Evolutionary conservation across 2,888 invertebrate species (phyloP).

Genomic region (Acanthoscelides obtectus): DNA sequence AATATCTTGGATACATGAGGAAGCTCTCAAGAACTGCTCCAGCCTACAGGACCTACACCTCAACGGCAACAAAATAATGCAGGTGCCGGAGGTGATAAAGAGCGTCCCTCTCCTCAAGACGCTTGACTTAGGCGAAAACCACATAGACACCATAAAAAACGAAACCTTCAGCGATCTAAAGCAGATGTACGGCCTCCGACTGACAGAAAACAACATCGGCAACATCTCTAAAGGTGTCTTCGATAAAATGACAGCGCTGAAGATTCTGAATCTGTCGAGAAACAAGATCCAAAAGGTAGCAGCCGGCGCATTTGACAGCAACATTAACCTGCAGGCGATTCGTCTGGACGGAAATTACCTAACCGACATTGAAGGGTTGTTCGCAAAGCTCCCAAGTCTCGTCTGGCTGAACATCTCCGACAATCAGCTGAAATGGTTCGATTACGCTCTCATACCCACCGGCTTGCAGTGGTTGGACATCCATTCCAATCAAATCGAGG

Average conservation of each 20-base stretch:
- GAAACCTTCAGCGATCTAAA: constrained; percentile 76
- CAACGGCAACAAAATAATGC: constrained; percentile 73
- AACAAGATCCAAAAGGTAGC: constrained; percentile 78
- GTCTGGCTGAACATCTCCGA: constrained; percentile 84
- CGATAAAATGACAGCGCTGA: constrained; percentile 70
- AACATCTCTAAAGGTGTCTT: constrained; percentile 76
- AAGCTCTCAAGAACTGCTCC: constrained; percentile 73
- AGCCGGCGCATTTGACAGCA: constrained; percentile 72
- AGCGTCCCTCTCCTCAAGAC: constrained; percentile 73
- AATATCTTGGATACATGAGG: constrained; percentile 68
- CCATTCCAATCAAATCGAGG: constrained; percentile 76
- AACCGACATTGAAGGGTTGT: constrained; percentile 72
- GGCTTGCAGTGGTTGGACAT: constrained; percentile 82
- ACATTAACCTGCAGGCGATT: constrained; percentile 73
- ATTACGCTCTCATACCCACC: constrained; percentile 80
- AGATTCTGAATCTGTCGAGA: constrained; percentile 77
- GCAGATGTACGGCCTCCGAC: constrained; percentile 73
- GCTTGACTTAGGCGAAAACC: constrained; percentile 81
- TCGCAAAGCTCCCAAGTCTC: constrained; percentile 74
- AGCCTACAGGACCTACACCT: constrained; percentile 77
- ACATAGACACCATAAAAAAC: constrained; percentile 71
- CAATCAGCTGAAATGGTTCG: constrained; percentile 78
- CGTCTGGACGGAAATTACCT: constrained; percentile 78
- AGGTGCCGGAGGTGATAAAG: constrained; percentile 69
- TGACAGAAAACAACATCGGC: constrained; percentile 81